phyloP scores from a whole-genome alignment of 1,140 invertebrate genomes.

The Trichomalopsis sarcophagae region DNA sequence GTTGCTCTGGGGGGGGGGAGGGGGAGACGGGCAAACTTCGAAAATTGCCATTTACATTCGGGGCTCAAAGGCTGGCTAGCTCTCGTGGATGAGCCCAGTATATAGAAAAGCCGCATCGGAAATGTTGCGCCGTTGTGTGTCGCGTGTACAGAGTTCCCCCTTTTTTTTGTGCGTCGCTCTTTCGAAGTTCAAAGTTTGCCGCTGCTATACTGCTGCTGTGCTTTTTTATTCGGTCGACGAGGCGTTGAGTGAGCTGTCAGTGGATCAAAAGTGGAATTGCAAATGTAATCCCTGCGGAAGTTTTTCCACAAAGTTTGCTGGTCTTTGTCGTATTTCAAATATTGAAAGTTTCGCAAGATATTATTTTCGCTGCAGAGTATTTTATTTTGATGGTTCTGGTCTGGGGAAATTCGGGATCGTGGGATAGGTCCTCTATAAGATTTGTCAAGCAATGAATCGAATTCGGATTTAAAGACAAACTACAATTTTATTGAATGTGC shows the following conservation, averaged over 20 bases:
- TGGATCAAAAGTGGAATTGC: slow-evolving; percentile 21
- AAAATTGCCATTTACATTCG: slow-evolving; percentile 44
- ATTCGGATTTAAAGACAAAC: no score
- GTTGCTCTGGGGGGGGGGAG: neutral
- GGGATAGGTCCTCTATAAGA: no score
- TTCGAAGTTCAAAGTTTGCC: neutral
- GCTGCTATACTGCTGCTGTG: neutral
- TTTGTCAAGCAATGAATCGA: no score
- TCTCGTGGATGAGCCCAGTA: neutral
- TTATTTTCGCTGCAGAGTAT: no score
- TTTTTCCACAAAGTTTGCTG: neutral
- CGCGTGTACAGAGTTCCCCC: neutral
- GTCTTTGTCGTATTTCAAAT: neutral
- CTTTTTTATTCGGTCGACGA: neutral
- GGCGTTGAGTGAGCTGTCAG: neutral
- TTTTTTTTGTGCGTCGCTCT: neutral
- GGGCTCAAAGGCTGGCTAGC: slow-evolving; percentile 26
- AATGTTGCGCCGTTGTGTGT: neutral
- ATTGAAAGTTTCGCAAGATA: neutral
- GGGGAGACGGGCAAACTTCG: slow-evolving; percentile 24
- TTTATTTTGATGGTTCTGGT: no score
- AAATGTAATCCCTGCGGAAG: slow-evolving; percentile 1
- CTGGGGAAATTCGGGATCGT: no score
- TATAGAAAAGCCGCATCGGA: slow-evolving; percentile 10
- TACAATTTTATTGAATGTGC: no score